These are phyloP conservation scores for Percina caprodes DNA, from an alignment of 2,113 vertebrate species.

Conservation along the genomic window DNA sequence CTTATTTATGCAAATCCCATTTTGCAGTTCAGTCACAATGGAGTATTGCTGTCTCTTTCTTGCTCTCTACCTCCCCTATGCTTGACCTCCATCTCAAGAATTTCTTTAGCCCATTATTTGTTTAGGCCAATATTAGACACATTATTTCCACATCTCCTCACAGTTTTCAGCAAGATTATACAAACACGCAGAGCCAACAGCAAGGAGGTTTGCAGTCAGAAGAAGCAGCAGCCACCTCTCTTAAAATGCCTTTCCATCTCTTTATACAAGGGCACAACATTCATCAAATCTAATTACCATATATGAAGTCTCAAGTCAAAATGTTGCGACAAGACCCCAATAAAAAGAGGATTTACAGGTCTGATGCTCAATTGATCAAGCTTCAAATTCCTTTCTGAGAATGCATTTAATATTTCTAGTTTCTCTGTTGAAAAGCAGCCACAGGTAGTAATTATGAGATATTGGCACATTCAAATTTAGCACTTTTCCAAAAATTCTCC, in stretches of 20 bases:
- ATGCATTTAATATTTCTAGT: too few species aligned
- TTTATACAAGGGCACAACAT: background rate
- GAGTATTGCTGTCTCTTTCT: conserved; percentile 68
- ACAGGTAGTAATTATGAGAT: conserved; percentile 16
- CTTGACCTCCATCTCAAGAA: conserved; percentile 72
- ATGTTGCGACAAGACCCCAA: background rate
- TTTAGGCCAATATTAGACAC: conserved; percentile 61
- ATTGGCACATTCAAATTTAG: background rate
- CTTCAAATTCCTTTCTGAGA: background rate
- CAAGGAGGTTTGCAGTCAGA: background rate
- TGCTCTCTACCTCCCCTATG: conserved; percentile 45
- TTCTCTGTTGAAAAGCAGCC: background rate
- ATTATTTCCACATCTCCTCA: conserved; percentile 59
- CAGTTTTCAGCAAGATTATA: conserved; percentile 48
- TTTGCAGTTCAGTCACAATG: conserved; percentile 83
- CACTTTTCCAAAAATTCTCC: background rate
- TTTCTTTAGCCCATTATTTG: conserved; percentile 68
- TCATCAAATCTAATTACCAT: conserved; percentile 22
- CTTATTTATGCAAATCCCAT: conserved; percentile 87
- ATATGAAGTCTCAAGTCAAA: background rate
- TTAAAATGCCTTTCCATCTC: conserved; percentile 1
- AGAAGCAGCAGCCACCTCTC: conserved; percentile 11
- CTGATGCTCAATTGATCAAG: background rate
- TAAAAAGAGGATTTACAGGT: background rate
- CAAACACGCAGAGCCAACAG: conserved; percentile 24